Conservation (phyloP, 1,140 invertebrate species). For the Oryctes rhinoceros region DNA sequence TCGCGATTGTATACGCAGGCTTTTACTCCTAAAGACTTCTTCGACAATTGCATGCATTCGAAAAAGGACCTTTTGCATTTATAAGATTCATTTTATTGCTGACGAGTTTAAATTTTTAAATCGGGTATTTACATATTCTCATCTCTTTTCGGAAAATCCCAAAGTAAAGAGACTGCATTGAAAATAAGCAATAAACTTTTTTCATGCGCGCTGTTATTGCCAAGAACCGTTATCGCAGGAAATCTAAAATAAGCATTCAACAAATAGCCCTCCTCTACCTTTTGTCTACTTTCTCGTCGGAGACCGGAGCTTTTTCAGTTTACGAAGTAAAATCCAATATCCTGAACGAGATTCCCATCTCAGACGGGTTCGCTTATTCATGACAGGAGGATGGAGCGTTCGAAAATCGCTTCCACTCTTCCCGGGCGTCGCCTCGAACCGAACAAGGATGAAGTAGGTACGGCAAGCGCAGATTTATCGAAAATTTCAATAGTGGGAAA, state of each 20-base stretch:
- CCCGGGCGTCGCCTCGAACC: neutral
- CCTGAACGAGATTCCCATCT: constrained; percentile 30
- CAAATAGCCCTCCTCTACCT: constrained; percentile 18
- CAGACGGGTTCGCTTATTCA: constrained; percentile 22
- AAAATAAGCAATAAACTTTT: constrained; percentile 38
- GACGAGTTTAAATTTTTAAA: neutral
- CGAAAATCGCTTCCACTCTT: constrained; percentile 24
- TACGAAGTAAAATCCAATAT: constrained; percentile 37
- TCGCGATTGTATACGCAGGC: too few relatives aligned
- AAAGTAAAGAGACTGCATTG: constrained; percentile 29
- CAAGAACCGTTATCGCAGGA: constrained; percentile 25
- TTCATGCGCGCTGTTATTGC: constrained; percentile 7
- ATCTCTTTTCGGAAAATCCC: constrained; percentile 13
- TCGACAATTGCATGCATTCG: too few relatives aligned
- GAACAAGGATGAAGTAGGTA: neutral
- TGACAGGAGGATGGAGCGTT: constrained; percentile 23
- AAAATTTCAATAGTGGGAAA: constrained; percentile 31
- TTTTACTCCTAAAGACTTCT: too few relatives aligned
- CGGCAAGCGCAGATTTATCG: constrained; percentile 21
- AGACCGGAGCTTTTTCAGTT: constrained; percentile 26
- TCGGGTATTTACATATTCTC: neutral
- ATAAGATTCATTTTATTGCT: too few relatives aligned
- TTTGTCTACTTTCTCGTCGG: constrained; percentile 36
- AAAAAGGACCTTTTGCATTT: too few relatives aligned
- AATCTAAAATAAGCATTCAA: constrained; percentile 41